Evolutionary conservation across 2,113 vertebrate species (phyloP).

Genomic region (Solea senegalensis): DNA sequence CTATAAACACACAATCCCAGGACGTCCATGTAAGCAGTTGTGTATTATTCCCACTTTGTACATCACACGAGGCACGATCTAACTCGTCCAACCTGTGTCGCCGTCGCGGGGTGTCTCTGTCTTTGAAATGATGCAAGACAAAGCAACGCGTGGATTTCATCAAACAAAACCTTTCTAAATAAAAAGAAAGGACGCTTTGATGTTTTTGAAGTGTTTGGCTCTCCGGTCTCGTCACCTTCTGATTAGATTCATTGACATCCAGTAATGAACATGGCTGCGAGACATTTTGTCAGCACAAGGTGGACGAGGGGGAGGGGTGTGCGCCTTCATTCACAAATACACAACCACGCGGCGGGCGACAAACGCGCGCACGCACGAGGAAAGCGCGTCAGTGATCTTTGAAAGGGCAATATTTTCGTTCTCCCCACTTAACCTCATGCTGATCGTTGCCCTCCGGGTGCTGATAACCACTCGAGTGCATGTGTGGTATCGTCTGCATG

Average conservation of each 20-base stretch:
- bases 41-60: neutral
- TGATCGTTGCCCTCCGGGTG: constrained; percentile 58
- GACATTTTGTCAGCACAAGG: constrained; percentile 25
- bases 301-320: neutral
- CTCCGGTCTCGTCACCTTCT: constrained; percentile 38
- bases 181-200: constrained; percentile 50
- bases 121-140: constrained; percentile 57
- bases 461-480: constrained; percentile 60
- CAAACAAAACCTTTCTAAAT: constrained; percentile 11
- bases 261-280: constrained; percentile 31
- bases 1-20: too few relatives aligned
- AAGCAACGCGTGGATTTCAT: constrained; percentile 55
- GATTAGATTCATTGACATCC: constrained; percentile 59
- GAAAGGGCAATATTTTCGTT: constrained; percentile 57
- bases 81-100: constrained; percentile 25
- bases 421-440: constrained; percentile 60
- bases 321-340: constrained; percentile 7
- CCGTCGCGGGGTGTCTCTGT: constrained; percentile 1
- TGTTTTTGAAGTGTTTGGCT: constrained; percentile 39
- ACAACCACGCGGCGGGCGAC: neutral
- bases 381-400: constrained; percentile 33
- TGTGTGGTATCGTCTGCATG: constrained; percentile 62
- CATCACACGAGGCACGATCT: neutral
- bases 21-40: too few relatives aligned
- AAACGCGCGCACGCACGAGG: too few relatives aligned